Base-by-base conservation (phyloP, 1,140 invertebrate genomes). In the Listronotus oregonensis region DNA sequence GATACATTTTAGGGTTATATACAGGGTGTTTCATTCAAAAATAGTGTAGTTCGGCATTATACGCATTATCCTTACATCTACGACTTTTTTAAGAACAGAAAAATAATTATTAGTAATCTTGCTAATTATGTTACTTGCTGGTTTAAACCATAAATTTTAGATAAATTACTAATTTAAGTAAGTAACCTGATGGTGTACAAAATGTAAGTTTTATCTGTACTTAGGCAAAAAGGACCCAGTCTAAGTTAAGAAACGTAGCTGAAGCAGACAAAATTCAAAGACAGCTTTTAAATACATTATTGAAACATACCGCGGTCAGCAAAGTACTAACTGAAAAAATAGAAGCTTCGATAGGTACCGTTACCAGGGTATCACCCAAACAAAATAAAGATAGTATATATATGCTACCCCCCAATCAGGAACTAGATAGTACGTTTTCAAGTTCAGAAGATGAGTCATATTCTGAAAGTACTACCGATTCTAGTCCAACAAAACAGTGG, bases 151-250 rank as follows among this genome's bases (percentile, higher is more conserved):
- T n/a, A n/a, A n/a, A n/a, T n/a, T n/a, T n/a, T n/a, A n/a, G n/a
- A n/a, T n/a, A n/a, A n/a, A n/a, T n/a, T n/a, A n/a, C n/a, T n/a
- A n/a, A n/a, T n/a, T n/a, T n/a, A n/a, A n/a, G n/a, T n/a, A n/a
- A n/a, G n/a, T n/a, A n/a, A n/a, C n/a, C n/a, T n/a, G n/a, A n/a
- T n/a, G n/a, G n/a, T n/a, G n/a, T n/a, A n/a, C n/a, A n/a, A n/a
- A n/a, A n/a, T n/a, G n/a, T n/a, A n/a, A n/a, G n/a, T n/a, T 12
- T 49, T 18, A 27, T 14, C 17, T 37, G 12, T 43, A 49, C 66
- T 56, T 74, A 94, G 92, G 87, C 86, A 64, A 87, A 85, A 66
- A 82, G 94, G 68, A 89, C 90, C 81, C 87, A 90, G 74, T 84
- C 86, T 73, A 92, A 92, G 78, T 84, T 85, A 66, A 87, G 89